Base-by-base conservation (phyloP, 2,113 vertebrate genomes). In the Malurus alboscapulatus region DNA sequence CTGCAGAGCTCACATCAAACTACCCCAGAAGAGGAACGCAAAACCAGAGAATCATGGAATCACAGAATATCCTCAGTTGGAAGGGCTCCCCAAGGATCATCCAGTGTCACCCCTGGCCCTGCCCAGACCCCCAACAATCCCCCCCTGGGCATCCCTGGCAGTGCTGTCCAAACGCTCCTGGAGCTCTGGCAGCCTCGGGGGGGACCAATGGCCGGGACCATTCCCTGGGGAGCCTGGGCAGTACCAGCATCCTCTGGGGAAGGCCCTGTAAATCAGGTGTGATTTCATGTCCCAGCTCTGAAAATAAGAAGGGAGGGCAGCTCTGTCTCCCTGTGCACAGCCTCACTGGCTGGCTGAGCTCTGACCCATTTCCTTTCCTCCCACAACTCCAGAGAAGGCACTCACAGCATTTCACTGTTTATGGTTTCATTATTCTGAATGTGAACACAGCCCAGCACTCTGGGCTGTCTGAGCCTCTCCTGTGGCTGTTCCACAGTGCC, bases 81-180 rank as follows among this genome's bases (percentile, higher is more conserved):
- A 29, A 62, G 47, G 24, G n/a, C 3, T 38, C 10, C 27, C 7
- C 47, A 40, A n/a, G 22, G n/a, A 69, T 25, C 48, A 76, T 0
- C 14, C 21, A 59, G 29, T 17, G 15, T 20, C 1, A 8, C 14
- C 2, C 27, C 63, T 13, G 27, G 7, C 19, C 4, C 73, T 78
- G 84, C 84, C 5, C 55, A 66, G 61, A 66, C 51, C 34, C 34
- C 51, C 71, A 75, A 14, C 34, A 69, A 6, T 15, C 38, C 27
- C 38, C 27, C 6, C 16, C 47, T 38, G 58, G 1, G 9, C 54
- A 59, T 8, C 45, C 55, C 47, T 61, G n/a, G 44, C 1, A 62
- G 47, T 1, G 1, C 0, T 47, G 47, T 7, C 45, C 54, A 27
- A 12, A 10, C 6, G 1, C 38, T 86, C 36, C 62, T 61, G 73